Evolutionary conservation across 2,797 vertebrate genomes (phyloP).

Genomic region (Siniperca scherzeri): DNA sequence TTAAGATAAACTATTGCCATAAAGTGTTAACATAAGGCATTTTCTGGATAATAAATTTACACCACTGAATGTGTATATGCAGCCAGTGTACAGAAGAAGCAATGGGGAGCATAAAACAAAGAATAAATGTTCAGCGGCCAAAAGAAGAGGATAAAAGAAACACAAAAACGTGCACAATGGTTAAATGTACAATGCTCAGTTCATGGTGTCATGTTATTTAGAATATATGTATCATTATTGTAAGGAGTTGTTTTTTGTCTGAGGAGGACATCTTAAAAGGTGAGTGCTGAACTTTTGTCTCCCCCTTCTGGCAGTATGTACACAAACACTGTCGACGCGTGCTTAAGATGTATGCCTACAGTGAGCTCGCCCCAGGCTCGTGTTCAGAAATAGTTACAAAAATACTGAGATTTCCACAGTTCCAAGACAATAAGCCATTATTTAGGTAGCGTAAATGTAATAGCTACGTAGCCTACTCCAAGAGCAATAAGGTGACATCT

Average conservation of each 20-base stretch:
- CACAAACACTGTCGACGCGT: too few species aligned
- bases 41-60: slow-evolving; percentile 9
- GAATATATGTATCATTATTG: neutral
- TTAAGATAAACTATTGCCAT: slow-evolving; percentile 6
- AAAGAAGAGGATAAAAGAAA: neutral
- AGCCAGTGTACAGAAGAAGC: neutral
- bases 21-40: slow-evolving; percentile 8
- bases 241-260: neutral
- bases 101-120: neutral
- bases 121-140: neutral
- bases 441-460: too few species aligned
- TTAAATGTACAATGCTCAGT: neutral
- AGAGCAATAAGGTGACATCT: too few species aligned
- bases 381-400: too few species aligned
- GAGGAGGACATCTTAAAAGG: neutral
- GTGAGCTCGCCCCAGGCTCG: too few species aligned
- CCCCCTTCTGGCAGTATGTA: too few species aligned
- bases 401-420: too few species aligned
- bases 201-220: neutral
- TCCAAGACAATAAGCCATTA: too few species aligned
- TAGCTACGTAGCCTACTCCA: too few species aligned
- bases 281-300: too few species aligned
- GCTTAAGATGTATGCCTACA: too few species aligned
- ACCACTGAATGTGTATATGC: neutral
- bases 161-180: neutral